Evolutionary conservation across 2,113 vertebrate genomes (phyloP).

Genomic region (Ctenodactylus gundi): DNA sequence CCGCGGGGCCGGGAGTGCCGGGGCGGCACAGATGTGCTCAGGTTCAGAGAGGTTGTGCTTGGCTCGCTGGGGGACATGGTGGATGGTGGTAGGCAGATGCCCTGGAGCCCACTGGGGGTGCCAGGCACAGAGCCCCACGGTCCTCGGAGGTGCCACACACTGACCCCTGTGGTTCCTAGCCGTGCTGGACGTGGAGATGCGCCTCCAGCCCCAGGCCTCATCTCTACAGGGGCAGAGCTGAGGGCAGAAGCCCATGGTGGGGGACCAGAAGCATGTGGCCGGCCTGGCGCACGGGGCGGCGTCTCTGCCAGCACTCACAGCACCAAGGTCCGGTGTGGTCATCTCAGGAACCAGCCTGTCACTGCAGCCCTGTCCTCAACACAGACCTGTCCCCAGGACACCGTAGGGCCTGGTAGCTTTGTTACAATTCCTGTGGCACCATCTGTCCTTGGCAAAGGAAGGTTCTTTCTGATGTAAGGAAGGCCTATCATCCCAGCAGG

Average conservation of each 20-base stretch:
- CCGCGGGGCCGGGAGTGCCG: rapidly evolving
- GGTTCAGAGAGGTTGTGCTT: neutral
- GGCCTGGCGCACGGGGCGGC: no score
- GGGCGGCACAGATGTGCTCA: rapidly evolving
- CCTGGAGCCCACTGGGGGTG: rapidly evolving
- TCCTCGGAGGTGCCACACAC: neutral
- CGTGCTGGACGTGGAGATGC: rapidly evolving
- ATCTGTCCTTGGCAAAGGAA: neutral
- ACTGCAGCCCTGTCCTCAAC: neutral
- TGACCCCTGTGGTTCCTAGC: neutral
- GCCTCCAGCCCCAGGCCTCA: neutral
- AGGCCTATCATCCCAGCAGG: no score
- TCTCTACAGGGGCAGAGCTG: neutral
- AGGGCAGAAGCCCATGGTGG: no score
- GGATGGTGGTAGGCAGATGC: neutral
- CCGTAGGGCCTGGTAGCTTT: neutral
- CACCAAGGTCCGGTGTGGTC: no score
- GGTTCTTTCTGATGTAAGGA: no score
- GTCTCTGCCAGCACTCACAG: rapidly evolving
- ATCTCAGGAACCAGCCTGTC: neutral
- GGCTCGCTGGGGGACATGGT: neutral
- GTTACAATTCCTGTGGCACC: neutral
- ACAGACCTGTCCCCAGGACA: neutral
- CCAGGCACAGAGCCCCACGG: no score
- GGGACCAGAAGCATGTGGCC: rapidly evolving